phyloP scores from a whole-genome alignment of 2,888 invertebrate genomes.

The Scaptodrosophila latifasciaeformis region DNA sequence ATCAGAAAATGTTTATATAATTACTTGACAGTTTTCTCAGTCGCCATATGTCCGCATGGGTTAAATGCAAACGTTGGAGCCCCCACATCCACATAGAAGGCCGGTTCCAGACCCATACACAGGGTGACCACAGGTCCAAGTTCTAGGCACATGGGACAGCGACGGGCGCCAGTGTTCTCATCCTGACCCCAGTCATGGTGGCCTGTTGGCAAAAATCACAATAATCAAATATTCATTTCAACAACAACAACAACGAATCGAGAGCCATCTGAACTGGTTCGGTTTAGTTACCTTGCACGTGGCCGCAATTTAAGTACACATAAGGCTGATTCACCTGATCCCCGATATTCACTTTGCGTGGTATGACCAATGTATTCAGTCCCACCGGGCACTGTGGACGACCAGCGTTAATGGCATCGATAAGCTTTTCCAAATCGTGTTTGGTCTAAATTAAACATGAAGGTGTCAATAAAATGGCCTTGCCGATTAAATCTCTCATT shows the following conservation, averaged over 20 bases:
- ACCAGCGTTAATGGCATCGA: constrained; percentile 97
- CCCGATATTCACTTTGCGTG: constrained; percentile 84
- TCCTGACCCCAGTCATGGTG: constrained; percentile 96
- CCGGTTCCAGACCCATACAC: constrained; percentile 97
- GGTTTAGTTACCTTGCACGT: constrained; percentile 88
- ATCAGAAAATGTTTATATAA: neutral
- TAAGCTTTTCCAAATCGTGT: constrained; percentile 91
- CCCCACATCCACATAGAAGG: constrained; percentile 96
- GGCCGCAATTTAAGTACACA: constrained; percentile 97
- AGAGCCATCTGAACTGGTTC: too few relatives aligned
- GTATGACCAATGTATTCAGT: constrained; percentile 97
- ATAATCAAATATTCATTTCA: neutral
- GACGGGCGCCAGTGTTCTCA: constrained; percentile 89
- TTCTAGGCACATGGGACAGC: constrained; percentile 96
- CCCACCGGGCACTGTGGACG: constrained; percentile 98
- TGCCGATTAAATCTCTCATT: neutral
- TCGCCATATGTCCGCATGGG: constrained; percentile 99
- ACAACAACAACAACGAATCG: too few relatives aligned
- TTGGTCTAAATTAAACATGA: constrained; percentile 83
- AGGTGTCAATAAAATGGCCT: constrained; percentile 11
- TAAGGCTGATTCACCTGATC: constrained; percentile 92
- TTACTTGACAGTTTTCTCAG: constrained; percentile 97
- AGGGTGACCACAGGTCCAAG: constrained; percentile 94
- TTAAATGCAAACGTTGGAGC: constrained; percentile 97
- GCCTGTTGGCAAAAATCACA: constrained; percentile 73